phyloP scores from a whole-genome alignment of 2,797 vertebrate genomes.

The Dryobates pubescens region DNA sequence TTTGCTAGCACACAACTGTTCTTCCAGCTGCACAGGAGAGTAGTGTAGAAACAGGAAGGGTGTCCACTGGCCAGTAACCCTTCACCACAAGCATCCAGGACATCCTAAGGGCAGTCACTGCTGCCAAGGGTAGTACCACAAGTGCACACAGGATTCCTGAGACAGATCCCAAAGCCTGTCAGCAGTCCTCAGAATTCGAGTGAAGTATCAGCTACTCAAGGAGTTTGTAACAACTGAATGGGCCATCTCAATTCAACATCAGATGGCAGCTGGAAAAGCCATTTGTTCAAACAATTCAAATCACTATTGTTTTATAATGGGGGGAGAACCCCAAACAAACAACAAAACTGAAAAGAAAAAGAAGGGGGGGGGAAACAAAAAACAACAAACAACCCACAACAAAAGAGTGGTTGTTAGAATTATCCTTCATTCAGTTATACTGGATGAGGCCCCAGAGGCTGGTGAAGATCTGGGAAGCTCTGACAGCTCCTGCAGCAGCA shows the following conservation, averaged over 20 bases:
- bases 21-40: constrained; percentile 38
- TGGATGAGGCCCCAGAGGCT: constrained; percentile 66
- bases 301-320: constrained; percentile 75
- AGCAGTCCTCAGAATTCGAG: constrained; percentile 67
- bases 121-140: constrained; percentile 34
- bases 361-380: not conserved
- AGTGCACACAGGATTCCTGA: constrained; percentile 69
- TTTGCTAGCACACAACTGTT: not conserved
- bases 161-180: constrained; percentile 71
- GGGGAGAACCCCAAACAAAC: not conserved
- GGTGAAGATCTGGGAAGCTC: constrained; percentile 70
- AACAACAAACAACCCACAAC: not conserved
- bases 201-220: constrained; percentile 51
- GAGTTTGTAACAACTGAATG: constrained; percentile 55
- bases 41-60: constrained; percentile 33
- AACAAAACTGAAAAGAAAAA: too few species aligned
- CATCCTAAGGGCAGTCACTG: constrained; percentile 39
- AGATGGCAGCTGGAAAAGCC: constrained; percentile 73
- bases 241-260: constrained; percentile 71
- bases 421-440: constrained; percentile 77
- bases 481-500: constrained; percentile 56
- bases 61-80: constrained; percentile 29
- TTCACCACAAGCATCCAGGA: constrained; percentile 57
- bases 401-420: constrained; percentile 77
- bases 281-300: constrained; percentile 76